These are phyloP conservation scores for Acleris holmiana DNA, from an alignment of 2,888 invertebrate genomes.

Conservation along the genomic window DNA sequence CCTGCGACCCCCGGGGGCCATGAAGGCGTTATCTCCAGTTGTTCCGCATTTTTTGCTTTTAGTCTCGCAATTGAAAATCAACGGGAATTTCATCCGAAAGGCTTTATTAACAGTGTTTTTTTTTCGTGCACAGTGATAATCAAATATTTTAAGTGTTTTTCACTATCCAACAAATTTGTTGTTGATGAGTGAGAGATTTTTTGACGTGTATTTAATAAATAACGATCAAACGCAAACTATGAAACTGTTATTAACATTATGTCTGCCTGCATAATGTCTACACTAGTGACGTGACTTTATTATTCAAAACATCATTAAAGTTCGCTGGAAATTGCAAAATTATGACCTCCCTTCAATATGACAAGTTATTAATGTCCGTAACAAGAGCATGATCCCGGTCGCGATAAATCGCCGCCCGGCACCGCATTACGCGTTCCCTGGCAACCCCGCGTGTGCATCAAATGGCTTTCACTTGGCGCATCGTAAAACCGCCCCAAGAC, in stretches of 20 bases:
- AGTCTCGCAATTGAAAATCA: conserved; percentile 5
- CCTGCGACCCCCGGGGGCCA: conserved; percentile 6
- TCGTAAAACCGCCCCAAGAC: conserved; percentile 56
- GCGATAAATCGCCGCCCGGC: conserved; percentile 42
- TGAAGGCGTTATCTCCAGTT: conserved; percentile 33
- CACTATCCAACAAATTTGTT: no score
- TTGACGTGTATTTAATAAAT: no score
- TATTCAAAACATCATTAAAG: no score
- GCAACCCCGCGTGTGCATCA: conserved; percentile 45
- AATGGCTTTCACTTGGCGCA: conserved; percentile 62
- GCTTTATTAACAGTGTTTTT: no score
- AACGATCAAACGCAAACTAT: no score
- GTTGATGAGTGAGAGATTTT: no score
- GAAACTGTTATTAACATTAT: no score
- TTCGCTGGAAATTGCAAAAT: conserved; percentile 3
- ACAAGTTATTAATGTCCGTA: conserved; percentile 19
- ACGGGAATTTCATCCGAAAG: background rate
- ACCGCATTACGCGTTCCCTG: conserved; percentile 38
- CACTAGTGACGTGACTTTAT: no score
- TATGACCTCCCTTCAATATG: conserved; percentile 8
- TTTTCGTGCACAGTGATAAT: no score
- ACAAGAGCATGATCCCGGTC: conserved; percentile 9
- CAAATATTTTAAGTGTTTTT: no score
- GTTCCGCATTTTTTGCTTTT: conserved; percentile 27
- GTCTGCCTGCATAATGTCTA: no score